These are phyloP conservation scores for Ernsta delagoae DNA, from an alignment of 2,888 invertebrate genomes.

Conservation along the genomic window DNA sequence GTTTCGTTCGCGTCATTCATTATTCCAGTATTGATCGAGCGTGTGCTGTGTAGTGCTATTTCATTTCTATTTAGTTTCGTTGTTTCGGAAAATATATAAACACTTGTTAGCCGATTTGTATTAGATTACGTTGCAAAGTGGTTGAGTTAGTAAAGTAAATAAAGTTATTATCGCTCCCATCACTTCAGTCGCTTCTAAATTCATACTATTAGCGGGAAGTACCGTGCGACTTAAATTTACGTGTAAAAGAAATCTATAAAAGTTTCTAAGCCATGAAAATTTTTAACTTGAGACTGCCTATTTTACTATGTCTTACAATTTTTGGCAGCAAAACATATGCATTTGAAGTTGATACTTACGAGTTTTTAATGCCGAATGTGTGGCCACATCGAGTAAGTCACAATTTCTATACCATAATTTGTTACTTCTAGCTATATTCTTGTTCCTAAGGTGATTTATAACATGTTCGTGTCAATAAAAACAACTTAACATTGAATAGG, in stretches of 20 bases:
- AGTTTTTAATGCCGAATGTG: slow-evolving; percentile 93
- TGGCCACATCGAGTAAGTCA: slow-evolving; percentile 89
- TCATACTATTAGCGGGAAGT: slow-evolving; percentile 34
- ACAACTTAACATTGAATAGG: too few species aligned
- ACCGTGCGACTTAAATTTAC: slow-evolving; percentile 28
- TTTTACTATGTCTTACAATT: slow-evolving; percentile 36
- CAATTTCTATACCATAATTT: too few species aligned
- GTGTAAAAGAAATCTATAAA: slow-evolving; percentile 8
- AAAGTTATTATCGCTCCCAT: slow-evolving; percentile 36
- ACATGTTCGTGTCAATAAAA: too few species aligned
- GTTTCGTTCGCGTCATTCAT: too few species aligned
- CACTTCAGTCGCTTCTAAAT: too few species aligned
- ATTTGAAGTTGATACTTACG: slow-evolving; percentile 82
- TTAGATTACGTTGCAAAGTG: slow-evolving; percentile 42
- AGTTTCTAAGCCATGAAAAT: slow-evolving; percentile 23
- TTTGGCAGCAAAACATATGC: slow-evolving; percentile 45
- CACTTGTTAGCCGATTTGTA: slow-evolving; percentile 14
- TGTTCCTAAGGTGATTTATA: too few species aligned
- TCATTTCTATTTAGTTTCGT: too few species aligned
- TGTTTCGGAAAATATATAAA: too few species aligned
- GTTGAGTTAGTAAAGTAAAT: slow-evolving; percentile 21
- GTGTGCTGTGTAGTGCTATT: too few species aligned
- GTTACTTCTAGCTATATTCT: too few species aligned
- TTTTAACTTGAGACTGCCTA: slow-evolving; percentile 37
- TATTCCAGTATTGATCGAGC: too few species aligned